Percentiles rank a stretch among this genome's conserved stretches.
Evolutionary conservation across 2,797 vertebrate species (phyloP).

Genomic region (Lutjanus campechanus): DNA sequence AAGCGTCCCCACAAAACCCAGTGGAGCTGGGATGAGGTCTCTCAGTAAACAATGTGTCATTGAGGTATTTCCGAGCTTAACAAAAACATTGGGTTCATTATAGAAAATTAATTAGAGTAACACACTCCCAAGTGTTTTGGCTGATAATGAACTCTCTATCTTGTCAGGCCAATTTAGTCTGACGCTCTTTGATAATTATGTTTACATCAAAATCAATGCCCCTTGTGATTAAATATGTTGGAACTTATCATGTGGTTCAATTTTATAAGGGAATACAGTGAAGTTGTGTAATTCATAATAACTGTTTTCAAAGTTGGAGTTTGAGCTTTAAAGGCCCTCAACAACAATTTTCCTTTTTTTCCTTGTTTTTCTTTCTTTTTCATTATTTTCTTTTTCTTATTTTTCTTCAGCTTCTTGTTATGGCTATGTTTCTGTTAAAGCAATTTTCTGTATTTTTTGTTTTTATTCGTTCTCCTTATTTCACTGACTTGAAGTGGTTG

Average conservation of each 20-base stretch:
- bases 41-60: slow-evolving; percentile 81
- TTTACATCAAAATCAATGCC: slow-evolving; percentile 86
- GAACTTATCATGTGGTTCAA: slow-evolving; percentile 47
- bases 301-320: slow-evolving; percentile 12
- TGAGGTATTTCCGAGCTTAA: slow-evolving; percentile 83
- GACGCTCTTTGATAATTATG: slow-evolving; percentile 84
- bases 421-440: background rate
- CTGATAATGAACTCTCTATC: slow-evolving; percentile 88
- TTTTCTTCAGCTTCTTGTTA: background rate
- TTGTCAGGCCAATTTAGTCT: slow-evolving; percentile 84
- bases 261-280: slow-evolving; percentile 30
- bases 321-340: background rate
- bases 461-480: background rate
- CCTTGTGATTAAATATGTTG: slow-evolving; percentile 75
- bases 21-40: slow-evolving; percentile 66
- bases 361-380: no score
- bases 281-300: slow-evolving; percentile 1
- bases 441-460: background rate
- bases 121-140: slow-evolving; percentile 86
- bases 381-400: no score
- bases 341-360: no score
- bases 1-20: slow-evolving; percentile 50
- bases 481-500: background rate
- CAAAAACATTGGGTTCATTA: slow-evolving; percentile 86
- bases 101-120: slow-evolving; percentile 88